phyloP scores from a whole-genome alignment of 2,797 vertebrate species.

The Pipistrellus pygmaeus region DNA sequence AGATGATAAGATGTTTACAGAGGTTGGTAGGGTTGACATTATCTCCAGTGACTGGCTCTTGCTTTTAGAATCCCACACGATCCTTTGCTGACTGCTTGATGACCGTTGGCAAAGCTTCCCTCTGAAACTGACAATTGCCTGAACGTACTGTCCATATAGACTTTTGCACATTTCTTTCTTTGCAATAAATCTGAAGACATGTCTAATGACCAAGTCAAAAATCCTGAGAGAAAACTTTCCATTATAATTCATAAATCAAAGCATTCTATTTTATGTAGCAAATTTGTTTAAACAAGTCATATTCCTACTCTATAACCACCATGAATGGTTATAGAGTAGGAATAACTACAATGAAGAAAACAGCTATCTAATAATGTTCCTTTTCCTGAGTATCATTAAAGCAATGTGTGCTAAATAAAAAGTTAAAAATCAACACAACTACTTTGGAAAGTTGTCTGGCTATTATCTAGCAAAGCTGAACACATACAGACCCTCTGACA shows the following conservation, averaged over 20 bases:
- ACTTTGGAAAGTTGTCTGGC: neutral
- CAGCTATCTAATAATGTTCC: slow-evolving; percentile 32
- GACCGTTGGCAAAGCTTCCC: neutral
- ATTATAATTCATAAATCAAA: slow-evolving; percentile 51
- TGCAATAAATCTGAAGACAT: neutral
- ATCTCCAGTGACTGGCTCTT: neutral
- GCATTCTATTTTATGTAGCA: slow-evolving; percentile 45
- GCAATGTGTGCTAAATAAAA: neutral
- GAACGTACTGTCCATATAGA: neutral
- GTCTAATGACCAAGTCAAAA: neutral
- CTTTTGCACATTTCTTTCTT: slow-evolving; percentile 34
- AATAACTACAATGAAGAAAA: slow-evolving; percentile 31
- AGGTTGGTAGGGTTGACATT: neutral
- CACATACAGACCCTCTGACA: neutral
- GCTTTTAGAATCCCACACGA: neutral
- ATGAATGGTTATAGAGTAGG: too few species aligned
- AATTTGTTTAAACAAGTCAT: slow-evolving; percentile 31
- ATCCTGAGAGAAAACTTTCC: neutral
- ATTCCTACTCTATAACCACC: neutral
- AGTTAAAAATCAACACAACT: slow-evolving; percentile 10
- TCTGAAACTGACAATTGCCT: neutral
- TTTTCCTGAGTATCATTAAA: slow-evolving; percentile 36
- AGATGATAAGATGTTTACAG: neutral
- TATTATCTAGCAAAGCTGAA: neutral
- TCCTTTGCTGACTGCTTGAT: neutral